Conservation (phyloP, 1,140 invertebrate genomes). For the Zophobas atratus region DNA sequence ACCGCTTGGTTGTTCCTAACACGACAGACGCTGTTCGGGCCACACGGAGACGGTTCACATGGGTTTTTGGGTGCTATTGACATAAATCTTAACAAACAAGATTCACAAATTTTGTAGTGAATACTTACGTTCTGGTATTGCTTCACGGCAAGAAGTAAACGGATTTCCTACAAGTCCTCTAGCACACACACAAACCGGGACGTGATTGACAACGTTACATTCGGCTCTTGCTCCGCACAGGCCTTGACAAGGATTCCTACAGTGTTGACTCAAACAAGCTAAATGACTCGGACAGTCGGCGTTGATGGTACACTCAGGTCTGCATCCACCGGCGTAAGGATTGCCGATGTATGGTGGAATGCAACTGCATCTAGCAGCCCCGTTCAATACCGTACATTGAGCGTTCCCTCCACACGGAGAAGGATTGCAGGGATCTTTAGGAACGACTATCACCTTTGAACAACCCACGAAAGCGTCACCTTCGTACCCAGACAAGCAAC, state of each 20-base stretch:
- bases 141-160: slow-evolving; percentile 81
- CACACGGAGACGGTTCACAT: slow-evolving; percentile 86
- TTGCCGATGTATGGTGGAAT: slow-evolving; percentile 90
- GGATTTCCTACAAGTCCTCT: slow-evolving; percentile 86
- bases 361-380: slow-evolving; percentile 81
- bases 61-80: slow-evolving; percentile 73
- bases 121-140: slow-evolving; percentile 70
- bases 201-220: slow-evolving; percentile 85
- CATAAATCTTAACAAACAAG: background rate
- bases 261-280: slow-evolving; percentile 88
- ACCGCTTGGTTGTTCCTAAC: slow-evolving; percentile 79
- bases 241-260: slow-evolving; percentile 88
- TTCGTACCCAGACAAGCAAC: slow-evolving; percentile 81
- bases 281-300: slow-evolving; percentile 85
- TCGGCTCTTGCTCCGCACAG: slow-evolving; percentile 86
- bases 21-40: slow-evolving; percentile 84
- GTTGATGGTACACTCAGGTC: slow-evolving; percentile 85
- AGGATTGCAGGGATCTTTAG: slow-evolving; percentile 80
- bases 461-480: slow-evolving; percentile 89
- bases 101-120: background rate
- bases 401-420: slow-evolving; percentile 88
- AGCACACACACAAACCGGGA: slow-evolving; percentile 85
- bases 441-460: slow-evolving; percentile 69
- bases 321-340: slow-evolving; percentile 82
- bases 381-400: slow-evolving; percentile 79